Conservation (phyloP, 2,113 vertebrate species). For the Mesoclemmys tuberculata region DNA sequence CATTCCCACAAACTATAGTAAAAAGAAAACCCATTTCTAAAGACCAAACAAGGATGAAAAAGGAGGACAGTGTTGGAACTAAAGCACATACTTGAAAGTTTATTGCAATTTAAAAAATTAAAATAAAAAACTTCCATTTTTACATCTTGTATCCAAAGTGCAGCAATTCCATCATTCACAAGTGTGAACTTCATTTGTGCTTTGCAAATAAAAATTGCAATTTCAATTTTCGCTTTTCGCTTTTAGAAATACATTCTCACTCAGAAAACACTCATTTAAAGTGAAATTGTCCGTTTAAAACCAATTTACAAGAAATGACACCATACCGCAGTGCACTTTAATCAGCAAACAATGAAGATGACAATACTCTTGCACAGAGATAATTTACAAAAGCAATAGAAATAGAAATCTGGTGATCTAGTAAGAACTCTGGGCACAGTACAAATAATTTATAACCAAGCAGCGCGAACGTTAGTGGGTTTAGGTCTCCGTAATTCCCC, state of each 20-base stretch:
- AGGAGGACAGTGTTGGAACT: neutral
- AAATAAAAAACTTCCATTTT: neutral
- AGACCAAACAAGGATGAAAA: conserved; percentile 37
- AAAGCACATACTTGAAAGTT: neutral
- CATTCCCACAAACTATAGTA: neutral
- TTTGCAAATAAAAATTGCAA: conserved; percentile 29
- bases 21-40: conserved; percentile 3
- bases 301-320: conserved; percentile 46
- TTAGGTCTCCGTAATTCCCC: conserved; percentile 74
- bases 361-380: conserved; percentile 64
- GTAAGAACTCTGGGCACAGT: neutral
- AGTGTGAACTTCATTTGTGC: conserved; percentile 23
- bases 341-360: conserved; percentile 55
- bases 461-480: conserved; percentile 73
- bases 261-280: conserved; percentile 62
- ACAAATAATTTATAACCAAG: conserved; percentile 82
- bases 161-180: neutral
- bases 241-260: conserved; percentile 41
- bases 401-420: conserved; percentile 34
- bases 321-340: conserved; percentile 36
- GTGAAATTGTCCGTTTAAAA: conserved; percentile 33
- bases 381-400: conserved; percentile 66
- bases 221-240: neutral
- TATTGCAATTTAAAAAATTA: conserved; percentile 14
- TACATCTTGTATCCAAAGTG: neutral